Evolutionary conservation across 1,140 invertebrate species (phyloP).

Genomic region (Subanguina moxae): DNA sequence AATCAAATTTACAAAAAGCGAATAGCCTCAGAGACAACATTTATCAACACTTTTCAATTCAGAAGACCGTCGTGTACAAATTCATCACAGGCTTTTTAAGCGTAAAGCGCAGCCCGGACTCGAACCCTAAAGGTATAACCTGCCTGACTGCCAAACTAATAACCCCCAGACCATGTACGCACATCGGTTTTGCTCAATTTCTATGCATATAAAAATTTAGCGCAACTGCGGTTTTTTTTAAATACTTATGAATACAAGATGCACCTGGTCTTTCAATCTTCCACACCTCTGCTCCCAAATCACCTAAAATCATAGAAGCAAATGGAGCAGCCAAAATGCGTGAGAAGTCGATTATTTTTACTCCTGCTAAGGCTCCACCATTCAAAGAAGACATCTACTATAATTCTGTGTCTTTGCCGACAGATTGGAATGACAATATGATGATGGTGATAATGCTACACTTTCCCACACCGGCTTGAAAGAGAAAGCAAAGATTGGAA

Average conservation of each 20-base stretch:
- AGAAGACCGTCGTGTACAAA: slow-evolving; percentile 6
- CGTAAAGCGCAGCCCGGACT: background rate
- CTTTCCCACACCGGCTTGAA: too few relatives aligned
- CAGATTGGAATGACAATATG: too few relatives aligned
- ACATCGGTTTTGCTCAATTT: too few relatives aligned
- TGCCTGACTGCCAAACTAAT: background rate
- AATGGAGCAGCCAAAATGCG: slow-evolving; percentile 78
- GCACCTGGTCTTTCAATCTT: slow-evolving; percentile 68
- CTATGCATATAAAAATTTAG: too few relatives aligned
- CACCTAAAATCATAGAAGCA: slow-evolving; percentile 86
- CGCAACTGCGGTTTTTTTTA: too few relatives aligned
- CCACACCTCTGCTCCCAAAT: slow-evolving; percentile 87
- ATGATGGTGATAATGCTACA: too few relatives aligned
- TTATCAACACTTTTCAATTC: slow-evolving; percentile 18
- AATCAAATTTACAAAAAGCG: background rate
- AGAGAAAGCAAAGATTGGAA: too few relatives aligned
- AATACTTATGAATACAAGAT: slow-evolving; percentile 5
- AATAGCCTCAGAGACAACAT: slow-evolving; percentile 18
- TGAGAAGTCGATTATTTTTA: slow-evolving; percentile 76
- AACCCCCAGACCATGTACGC: too few relatives aligned
- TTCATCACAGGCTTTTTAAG: background rate
- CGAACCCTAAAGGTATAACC: background rate
- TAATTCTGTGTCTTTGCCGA: background rate
- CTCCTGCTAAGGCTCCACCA: slow-evolving; percentile 64
- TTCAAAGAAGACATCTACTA: background rate